These are phyloP conservation scores for Struthio camelus DNA, from an alignment of 2,113 vertebrate species.

Conservation along the genomic window DNA sequence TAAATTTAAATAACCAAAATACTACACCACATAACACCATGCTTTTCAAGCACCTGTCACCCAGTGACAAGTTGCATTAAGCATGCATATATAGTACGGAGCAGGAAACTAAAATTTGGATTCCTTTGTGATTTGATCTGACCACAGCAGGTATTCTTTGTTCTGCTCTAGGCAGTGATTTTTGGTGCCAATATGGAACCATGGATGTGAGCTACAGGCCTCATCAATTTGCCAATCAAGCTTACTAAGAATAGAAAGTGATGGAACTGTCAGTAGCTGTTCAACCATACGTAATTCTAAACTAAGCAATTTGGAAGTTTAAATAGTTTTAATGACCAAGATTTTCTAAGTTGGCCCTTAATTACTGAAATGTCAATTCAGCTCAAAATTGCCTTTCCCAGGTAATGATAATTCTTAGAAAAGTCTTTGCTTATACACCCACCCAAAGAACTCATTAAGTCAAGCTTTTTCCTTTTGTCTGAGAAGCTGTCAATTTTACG, in stretches of 20 bases:
- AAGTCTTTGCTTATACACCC: slow-evolving; percentile 64
- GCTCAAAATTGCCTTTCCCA: slow-evolving; percentile 66
- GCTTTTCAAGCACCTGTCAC: not conserved
- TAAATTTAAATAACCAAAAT: not conserved
- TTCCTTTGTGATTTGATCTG: not conserved
- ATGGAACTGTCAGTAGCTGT: slow-evolving; percentile 58
- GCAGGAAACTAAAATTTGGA: not conserved
- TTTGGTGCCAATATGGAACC: not conserved
- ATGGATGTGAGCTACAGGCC: not conserved
- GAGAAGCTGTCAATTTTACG: slow-evolving; percentile 56
- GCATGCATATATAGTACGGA: not conserved
- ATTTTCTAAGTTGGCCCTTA: slow-evolving; percentile 58
- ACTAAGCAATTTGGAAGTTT: slow-evolving; percentile 68
- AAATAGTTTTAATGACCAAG: slow-evolving; percentile 67
- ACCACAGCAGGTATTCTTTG: rapidly evolving
- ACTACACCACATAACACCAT: not conserved
- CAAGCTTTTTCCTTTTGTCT: slow-evolving; percentile 58
- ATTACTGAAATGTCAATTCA: slow-evolving; percentile 65
- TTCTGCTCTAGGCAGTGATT: slow-evolving; percentile 1
- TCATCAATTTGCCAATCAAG: slow-evolving; percentile 51
- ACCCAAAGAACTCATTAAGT: slow-evolving; percentile 67
- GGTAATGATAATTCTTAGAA: slow-evolving; percentile 57
- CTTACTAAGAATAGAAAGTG: slow-evolving; percentile 54
- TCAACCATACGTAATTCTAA: slow-evolving; percentile 65
- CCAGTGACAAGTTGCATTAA: not conserved